phyloP scores from a whole-genome alignment of 2,888 invertebrate species.

The Ochropleura plecta region DNA sequence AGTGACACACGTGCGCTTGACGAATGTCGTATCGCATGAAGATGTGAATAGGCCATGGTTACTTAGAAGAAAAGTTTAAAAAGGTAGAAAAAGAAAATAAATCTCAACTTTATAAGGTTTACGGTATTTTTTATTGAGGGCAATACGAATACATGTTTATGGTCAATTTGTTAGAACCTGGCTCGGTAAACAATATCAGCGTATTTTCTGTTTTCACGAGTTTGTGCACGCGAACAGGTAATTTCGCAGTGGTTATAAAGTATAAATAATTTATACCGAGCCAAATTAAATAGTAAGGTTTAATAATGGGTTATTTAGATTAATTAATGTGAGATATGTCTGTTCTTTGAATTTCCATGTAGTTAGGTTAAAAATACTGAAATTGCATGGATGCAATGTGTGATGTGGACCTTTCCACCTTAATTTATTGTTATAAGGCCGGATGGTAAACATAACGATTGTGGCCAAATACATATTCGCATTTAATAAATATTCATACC shows the following conservation, averaged over 20 bases:
- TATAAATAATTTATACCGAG: conserved; percentile 41
- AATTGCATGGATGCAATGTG: background rate
- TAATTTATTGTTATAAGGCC: background rate
- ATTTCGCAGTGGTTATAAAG: conserved; percentile 46
- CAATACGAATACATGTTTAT: conserved; percentile 32
- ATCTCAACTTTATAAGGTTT: background rate
- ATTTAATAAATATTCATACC: background rate
- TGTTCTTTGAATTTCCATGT: background rate
- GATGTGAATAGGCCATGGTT: background rate
- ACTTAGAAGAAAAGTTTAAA: background rate
- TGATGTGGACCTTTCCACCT: too few species aligned
- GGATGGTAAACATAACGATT: background rate
- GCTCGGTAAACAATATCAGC: conserved; percentile 34
- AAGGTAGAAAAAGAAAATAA: conserved; percentile 19
- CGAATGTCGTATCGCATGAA: background rate
- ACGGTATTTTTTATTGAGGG: conserved; percentile 17
- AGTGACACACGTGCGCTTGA: background rate
- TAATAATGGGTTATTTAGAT: conserved; percentile 23
- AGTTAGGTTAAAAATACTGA: background rate
- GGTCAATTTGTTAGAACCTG: conserved; percentile 25
- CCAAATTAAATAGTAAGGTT: conserved; percentile 26
- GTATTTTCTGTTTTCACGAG: conserved; percentile 41
- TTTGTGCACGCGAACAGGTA: conserved; percentile 53
- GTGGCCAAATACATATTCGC: background rate
- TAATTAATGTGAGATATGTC: conserved; percentile 6